These are phyloP conservation scores for Phrynocephalus vlangalii DNA, from an alignment of 2,797 vertebrate species.

Conservation along the genomic window DNA sequence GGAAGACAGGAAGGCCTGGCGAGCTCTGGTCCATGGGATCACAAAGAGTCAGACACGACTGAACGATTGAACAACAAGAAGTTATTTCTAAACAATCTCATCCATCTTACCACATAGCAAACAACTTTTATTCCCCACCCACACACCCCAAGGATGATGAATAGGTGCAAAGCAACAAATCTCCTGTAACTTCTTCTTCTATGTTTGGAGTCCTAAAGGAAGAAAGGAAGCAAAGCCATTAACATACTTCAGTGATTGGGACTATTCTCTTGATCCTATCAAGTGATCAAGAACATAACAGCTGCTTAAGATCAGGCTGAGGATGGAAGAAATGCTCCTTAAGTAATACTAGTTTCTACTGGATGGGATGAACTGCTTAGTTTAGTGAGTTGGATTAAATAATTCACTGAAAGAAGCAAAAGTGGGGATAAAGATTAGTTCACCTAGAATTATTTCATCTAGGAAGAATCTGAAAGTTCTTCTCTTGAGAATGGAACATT, in stretches of 20 bases:
- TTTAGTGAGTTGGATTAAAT: background rate
- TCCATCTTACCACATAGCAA: constrained; percentile 20
- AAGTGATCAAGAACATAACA: background rate
- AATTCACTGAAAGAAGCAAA: background rate
- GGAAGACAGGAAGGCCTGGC: too few relatives aligned
- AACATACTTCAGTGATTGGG: background rate
- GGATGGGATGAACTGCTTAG: background rate
- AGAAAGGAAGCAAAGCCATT: background rate
- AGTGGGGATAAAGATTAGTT: background rate
- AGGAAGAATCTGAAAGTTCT: background rate
- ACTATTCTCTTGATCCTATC: background rate
- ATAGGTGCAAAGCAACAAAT: constrained; percentile 25
- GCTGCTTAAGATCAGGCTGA: background rate
- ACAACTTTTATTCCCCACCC: constrained; percentile 33
- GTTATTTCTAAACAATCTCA: constrained; percentile 38
- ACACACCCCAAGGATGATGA: constrained; percentile 27
- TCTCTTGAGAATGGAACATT: too few relatives aligned
- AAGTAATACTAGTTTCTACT: background rate
- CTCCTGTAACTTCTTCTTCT: background rate
- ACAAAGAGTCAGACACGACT: too few relatives aligned
- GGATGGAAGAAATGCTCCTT: background rate
- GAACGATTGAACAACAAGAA: background rate
- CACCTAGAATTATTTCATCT: background rate
- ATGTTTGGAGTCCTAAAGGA: constrained; percentile 10
- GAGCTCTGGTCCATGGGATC: too few relatives aligned